These are phyloP conservation scores for Psilopsiagon aurifrons DNA, from an alignment of 2,113 vertebrate species.

Conservation along the genomic window DNA sequence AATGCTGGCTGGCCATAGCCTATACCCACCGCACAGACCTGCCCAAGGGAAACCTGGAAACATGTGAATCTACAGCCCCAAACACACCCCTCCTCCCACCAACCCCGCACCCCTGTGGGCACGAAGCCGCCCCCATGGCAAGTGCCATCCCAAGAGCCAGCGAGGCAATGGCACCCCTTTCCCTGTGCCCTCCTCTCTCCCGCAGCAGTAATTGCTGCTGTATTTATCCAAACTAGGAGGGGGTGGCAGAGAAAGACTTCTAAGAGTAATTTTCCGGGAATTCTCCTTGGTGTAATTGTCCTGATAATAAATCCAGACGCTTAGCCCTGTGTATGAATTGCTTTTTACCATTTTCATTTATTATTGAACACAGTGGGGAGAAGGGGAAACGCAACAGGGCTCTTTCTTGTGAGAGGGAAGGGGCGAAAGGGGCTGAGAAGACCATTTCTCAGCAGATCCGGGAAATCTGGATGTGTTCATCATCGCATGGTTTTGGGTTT, in stretches of 20 bases:
- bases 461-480: constrained; percentile 35
- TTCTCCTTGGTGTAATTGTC: constrained; percentile 55
- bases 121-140: not conserved
- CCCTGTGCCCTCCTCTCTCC: not conserved
- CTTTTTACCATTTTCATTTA: constrained; percentile 64
- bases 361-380: constrained; percentile 66
- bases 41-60: not conserved
- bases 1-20: accelerated
- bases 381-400: constrained; percentile 53
- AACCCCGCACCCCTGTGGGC: not conserved
- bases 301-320: constrained; percentile 49
- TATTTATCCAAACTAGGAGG: constrained; percentile 63
- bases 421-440: constrained; percentile 37
- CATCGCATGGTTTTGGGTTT: not conserved
- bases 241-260: constrained; percentile 63
- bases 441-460: constrained; percentile 51
- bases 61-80: accelerated
- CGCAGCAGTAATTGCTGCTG: constrained; percentile 42
- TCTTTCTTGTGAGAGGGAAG: constrained; percentile 54
- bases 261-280: constrained; percentile 57
- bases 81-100: accelerated
- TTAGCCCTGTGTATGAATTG: constrained; percentile 34
- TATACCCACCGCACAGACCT: accelerated
- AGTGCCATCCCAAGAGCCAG: not conserved
- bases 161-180: not conserved